Evolutionary conservation across 2,113 vertebrate species (phyloP), one percentile per base, ranked within the genome.

Genomic region (Gavialis gangeticus): DNA sequence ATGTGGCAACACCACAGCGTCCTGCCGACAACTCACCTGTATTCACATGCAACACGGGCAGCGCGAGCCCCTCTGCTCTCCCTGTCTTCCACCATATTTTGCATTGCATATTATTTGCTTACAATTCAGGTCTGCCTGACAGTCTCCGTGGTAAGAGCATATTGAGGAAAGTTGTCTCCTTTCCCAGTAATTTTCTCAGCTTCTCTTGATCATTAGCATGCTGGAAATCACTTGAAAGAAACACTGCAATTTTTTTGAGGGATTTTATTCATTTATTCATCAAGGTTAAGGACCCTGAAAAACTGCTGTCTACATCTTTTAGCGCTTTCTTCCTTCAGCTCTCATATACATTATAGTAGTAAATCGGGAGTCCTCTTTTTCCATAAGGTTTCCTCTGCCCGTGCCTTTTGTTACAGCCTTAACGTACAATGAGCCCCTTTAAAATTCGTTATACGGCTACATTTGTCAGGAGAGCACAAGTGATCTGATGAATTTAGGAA

Each of bases 261-360:
- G 91, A 97, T 97, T 97, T 96, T 97, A 97, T 98, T 97, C 97
- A 97, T 98, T 98, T 97, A 98, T 98, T 97, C 96, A 97, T 97
- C 97, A 97, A 97, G 97, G 97, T 97, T 97, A 97, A 98, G 97
- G 93, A 97, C 97, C 97, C 95, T 97, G 96, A 96, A 98, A 97
- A 97, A 95, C 89, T 97, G 96, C 96, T 97, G 95, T 96, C 95
- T 94, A 97, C 93, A 96, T 97, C 95, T 97, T 97, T 97, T 96
- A 97, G 93, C 92, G 92, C 87, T 96, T 94, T 83, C 67, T 97
- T 96, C 95, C 96, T 97, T 96, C 97, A 96, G 96, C 95, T 88
- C 95, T 95, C 95, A 90, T 94, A 95, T 94, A 94, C 95, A 89
- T 93, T 96, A 94, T 93, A 94, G 93, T 91, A 82, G 60, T 90